These are phyloP conservation scores for Rhabdomys dilectus DNA, from an alignment of 2,113 vertebrate species.

Conservation along the genomic window DNA sequence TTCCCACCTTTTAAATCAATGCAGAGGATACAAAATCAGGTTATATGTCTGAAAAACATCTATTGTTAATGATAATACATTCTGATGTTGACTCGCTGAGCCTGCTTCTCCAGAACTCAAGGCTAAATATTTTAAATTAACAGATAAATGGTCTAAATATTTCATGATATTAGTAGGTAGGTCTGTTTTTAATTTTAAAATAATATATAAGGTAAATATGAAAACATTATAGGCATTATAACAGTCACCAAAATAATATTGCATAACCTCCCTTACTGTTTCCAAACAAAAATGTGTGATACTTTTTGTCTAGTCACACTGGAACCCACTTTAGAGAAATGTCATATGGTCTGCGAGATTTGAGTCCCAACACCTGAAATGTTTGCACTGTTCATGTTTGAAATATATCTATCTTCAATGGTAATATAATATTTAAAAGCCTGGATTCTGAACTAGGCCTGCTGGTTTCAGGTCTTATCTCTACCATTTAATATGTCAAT, in stretches of 20 bases:
- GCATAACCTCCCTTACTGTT: not conserved
- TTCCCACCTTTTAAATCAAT: not conserved
- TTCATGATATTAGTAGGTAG: not conserved
- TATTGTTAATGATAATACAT: not conserved
- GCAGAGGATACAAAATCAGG: too few relatives aligned
- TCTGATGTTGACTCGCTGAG: too few relatives aligned
- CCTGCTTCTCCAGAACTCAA: not conserved
- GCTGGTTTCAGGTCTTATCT: not conserved
- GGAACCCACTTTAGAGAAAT: not conserved
- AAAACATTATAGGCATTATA: not conserved
- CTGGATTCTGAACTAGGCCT: not conserved
- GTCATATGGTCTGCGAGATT: not conserved
- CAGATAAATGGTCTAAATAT: not conserved
- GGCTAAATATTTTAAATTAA: slow-evolving; percentile 45
- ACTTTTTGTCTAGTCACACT: not conserved
- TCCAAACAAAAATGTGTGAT: not conserved
- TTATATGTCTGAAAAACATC: not conserved
- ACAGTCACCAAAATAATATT: not conserved
- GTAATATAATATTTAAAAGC: not conserved
- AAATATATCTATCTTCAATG: not conserved
- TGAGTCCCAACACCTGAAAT: not conserved
- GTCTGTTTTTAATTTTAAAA: not conserved
- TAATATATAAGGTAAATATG: not conserved
- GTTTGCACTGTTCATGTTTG: not conserved
- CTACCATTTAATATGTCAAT: not conserved